Evolutionary conservation across 2,888 invertebrate species (phyloP).

Genomic region (Troilus luridus): DNA sequence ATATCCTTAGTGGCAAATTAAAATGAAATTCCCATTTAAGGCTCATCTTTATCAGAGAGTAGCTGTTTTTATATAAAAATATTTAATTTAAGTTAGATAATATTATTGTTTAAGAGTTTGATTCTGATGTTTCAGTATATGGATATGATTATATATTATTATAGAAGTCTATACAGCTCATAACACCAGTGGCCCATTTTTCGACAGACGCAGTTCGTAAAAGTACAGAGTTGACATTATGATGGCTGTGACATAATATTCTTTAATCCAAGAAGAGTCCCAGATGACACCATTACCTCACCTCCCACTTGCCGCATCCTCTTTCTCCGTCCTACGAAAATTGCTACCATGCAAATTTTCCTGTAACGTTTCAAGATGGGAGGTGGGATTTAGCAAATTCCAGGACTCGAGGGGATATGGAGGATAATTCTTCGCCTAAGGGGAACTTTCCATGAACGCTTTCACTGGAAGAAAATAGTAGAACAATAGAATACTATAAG

Average conservation of each 20-base stretch:
- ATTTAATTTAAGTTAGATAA: no score
- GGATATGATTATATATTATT: not conserved
- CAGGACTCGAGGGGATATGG: not conserved
- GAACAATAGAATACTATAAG: conserved; percentile 30
- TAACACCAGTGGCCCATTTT: not conserved
- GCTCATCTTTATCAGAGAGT: no score
- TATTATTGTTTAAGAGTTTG: no score
- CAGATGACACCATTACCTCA: not conserved
- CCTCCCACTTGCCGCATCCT: not conserved
- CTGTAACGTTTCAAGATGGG: not conserved
- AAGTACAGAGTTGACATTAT: not conserved
- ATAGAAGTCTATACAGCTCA: no score
- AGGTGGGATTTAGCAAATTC: not conserved
- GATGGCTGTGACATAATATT: not conserved
- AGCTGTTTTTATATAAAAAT: no score
- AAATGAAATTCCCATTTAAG: no score
- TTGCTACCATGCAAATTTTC: conserved; percentile 13
- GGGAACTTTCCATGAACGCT: not conserved
- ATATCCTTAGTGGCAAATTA: no score
- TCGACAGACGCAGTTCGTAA: not conserved
- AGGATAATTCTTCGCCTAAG: not conserved
- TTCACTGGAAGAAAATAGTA: conserved; percentile 23
- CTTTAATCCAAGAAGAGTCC: not conserved
- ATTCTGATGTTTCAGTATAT: not conserved
- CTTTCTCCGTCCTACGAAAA: not conserved